Conservation (phyloP, 2,888 invertebrate species). For the Drosophila infuscata region DNA sequence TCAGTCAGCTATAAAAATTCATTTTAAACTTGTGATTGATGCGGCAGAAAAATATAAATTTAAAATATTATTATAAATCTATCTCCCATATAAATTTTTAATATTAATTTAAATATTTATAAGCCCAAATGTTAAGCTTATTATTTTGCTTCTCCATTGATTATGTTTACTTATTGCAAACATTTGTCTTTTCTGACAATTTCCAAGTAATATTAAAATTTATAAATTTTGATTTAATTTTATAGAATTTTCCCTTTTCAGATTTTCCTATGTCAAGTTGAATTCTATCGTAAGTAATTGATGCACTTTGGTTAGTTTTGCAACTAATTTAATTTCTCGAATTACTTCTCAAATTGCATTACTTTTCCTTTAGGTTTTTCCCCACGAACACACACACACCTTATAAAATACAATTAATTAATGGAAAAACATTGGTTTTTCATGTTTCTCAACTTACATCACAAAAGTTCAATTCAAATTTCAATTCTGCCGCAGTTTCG, state of each 20-base stretch:
- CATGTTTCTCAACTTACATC: conserved; percentile 67
- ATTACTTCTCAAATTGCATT: not conserved
- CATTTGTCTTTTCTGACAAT: too few species aligned
- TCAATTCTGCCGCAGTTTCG: conserved; percentile 71
- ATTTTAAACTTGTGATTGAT: not conserved
- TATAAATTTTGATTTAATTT: too few species aligned
- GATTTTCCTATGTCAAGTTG: too few species aligned
- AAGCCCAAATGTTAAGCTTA: too few species aligned
- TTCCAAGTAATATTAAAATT: not conserved
- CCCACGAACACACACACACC: not conserved
- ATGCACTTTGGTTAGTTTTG: not conserved
- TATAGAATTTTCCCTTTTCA: too few species aligned
- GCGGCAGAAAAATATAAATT: not conserved
- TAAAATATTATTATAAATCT: not conserved
- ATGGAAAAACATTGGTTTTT: conserved; percentile 6
- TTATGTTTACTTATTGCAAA: too few species aligned
- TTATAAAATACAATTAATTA: conserved; percentile 31
- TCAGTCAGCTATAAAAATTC: not conserved
- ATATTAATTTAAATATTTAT: not conserved
- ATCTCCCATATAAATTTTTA: not conserved
- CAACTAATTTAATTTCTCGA: not conserved
- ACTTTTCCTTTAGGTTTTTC: not conserved
- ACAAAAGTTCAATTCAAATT: conserved; percentile 73
- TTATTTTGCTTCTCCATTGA: too few species aligned
- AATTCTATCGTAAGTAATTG: not conserved